A percentile compares a stretch with the other conserved stretches of the same genome.
phyloP scores from a whole-genome alignment of 2,888 invertebrate genomes.

The Netelia virgata region DNA sequence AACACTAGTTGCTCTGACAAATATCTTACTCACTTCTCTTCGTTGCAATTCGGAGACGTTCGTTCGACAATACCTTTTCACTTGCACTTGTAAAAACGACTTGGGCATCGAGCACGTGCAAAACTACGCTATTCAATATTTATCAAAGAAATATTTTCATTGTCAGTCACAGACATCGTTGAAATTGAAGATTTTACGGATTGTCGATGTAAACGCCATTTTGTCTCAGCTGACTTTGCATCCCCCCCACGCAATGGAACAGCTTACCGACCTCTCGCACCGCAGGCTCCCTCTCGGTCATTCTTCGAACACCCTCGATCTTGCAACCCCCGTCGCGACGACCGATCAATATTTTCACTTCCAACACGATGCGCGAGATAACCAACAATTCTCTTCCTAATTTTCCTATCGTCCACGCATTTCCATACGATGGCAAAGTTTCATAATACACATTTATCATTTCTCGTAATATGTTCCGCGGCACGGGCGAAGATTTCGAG shows the following conservation, averaged over 20 bases:
- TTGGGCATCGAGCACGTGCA: neutral
- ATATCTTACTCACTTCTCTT: conserved; percentile 69
- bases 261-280: conserved; percentile 37
- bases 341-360: conserved; percentile 66
- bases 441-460: too few species aligned
- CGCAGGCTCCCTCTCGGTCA: conserved; percentile 14
- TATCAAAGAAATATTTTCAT: conserved; percentile 1
- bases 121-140: neutral
- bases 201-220: conserved; percentile 72
- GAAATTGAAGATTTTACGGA: conserved; percentile 44
- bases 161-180: conserved; percentile 53
- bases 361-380: neutral
- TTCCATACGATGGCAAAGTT: too few species aligned
- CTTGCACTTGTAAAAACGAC: conserved; percentile 16
- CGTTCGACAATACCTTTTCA: conserved; percentile 10
- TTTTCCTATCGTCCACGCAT: neutral
- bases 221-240: conserved; percentile 76
- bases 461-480: too few species aligned
- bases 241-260: conserved; percentile 52
- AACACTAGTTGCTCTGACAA: conserved; percentile 77
- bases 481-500: too few species aligned
- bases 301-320: conserved; percentile 21
- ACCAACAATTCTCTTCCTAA: neutral
- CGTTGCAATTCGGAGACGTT: conserved; percentile 47
- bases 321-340: conserved; percentile 31